Evolutionary conservation across 2,888 invertebrate species (phyloP).

Genomic region (Lymantria monacha): DNA sequence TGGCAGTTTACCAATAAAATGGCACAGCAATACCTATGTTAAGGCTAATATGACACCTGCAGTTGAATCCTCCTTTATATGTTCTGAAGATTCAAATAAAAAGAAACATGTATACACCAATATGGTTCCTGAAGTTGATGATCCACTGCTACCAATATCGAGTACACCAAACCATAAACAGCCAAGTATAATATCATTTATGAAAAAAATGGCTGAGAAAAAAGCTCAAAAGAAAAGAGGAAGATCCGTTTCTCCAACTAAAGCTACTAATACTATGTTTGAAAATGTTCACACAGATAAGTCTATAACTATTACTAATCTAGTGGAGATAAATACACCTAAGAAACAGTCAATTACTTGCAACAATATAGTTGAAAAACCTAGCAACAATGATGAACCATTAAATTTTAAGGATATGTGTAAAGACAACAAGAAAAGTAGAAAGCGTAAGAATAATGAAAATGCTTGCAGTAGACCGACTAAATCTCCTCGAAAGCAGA

Average conservation of each 20-base stretch:
- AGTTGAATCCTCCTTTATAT: slow-evolving; percentile 69
- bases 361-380: slow-evolving; percentile 20
- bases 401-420: slow-evolving; percentile 30
- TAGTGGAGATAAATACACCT: neutral
- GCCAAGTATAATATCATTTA: slow-evolving; percentile 71
- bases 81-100: slow-evolving; percentile 50
- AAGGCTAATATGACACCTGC: slow-evolving; percentile 79
- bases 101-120: slow-evolving; percentile 75
- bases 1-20: slow-evolving; percentile 66
- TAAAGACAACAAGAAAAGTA: slow-evolving; percentile 9
- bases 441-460: slow-evolving; percentile 35
- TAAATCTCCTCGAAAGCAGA: slow-evolving; percentile 35
- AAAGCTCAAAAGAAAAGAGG: slow-evolving; percentile 59
- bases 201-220: slow-evolving; percentile 64
- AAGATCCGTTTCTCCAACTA: slow-evolving; percentile 48
- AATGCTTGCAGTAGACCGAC: slow-evolving; percentile 21
- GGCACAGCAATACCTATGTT: slow-evolving; percentile 70
- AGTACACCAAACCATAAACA: slow-evolving; percentile 58
- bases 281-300: neutral
- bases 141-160: slow-evolving; percentile 44
- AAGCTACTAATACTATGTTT: slow-evolving; percentile 43
- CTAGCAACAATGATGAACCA: slow-evolving; percentile 31
- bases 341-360: slow-evolving; percentile 25
- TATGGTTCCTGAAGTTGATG: slow-evolving; percentile 47
- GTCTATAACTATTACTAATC: neutral